Conservation (phyloP, 2,888 invertebrate genomes). For the Gastracanthus pulcherrimus region DNA sequence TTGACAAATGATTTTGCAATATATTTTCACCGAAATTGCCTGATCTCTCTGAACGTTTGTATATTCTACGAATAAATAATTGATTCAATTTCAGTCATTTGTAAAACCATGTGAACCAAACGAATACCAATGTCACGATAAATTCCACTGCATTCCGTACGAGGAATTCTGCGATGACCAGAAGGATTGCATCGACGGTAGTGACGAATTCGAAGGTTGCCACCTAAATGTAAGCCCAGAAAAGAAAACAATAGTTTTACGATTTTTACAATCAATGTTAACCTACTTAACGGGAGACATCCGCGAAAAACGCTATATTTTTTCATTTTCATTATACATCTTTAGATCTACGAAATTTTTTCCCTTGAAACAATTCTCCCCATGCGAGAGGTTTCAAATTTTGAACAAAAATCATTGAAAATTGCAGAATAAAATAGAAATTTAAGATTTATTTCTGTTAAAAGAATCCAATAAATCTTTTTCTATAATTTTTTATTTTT, state of each 20-base stretch:
- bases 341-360: too few species aligned
- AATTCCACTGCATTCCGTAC: slow-evolving; percentile 71
- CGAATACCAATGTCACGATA: slow-evolving; percentile 68
- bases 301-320: slow-evolving; percentile 10
- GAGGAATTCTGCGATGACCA: slow-evolving; percentile 75
- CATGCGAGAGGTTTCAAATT: too few species aligned
- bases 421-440: too few species aligned
- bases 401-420: too few species aligned
- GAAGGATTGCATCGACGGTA: slow-evolving; percentile 75
- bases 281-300: too few species aligned
- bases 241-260: slow-evolving; percentile 6
- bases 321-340: neutral
- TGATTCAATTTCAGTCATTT: too few species aligned
- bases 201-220: slow-evolving; percentile 75
- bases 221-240: slow-evolving; percentile 62
- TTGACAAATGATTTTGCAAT: neutral
- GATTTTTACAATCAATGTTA: neutral
- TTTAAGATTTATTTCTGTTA: too few species aligned
- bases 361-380: too few species aligned
- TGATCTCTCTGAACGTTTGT: neutral
- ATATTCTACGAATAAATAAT: neutral
- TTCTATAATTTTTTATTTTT: too few species aligned
- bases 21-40: neutral
- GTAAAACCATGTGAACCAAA: slow-evolving; percentile 58
- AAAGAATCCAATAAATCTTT: too few species aligned